These are phyloP conservation scores for Tetramorium bicarinatum DNA, from an alignment of 2,888 invertebrate species.

Conservation along the genomic window DNA sequence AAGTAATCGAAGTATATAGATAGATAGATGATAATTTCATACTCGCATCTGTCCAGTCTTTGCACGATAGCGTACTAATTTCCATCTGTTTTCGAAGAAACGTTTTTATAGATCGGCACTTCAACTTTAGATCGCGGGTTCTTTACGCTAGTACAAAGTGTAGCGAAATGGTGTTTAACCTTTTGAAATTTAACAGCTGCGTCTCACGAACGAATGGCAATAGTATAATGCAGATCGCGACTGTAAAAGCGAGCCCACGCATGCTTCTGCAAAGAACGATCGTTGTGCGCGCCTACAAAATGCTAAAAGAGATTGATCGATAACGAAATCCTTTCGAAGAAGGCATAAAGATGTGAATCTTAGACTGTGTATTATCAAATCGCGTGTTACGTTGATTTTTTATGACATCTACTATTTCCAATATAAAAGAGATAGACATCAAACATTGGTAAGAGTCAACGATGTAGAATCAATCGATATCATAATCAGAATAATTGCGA, in stretches of 20 bases:
- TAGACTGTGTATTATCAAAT: not conserved
- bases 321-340: slow-evolving; percentile 24
- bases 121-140: not conserved
- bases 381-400: not conserved
- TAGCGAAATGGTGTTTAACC: slow-evolving; percentile 28
- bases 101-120: not conserved
- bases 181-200: slow-evolving; percentile 24
- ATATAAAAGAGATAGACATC: not conserved
- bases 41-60: slow-evolving; percentile 17
- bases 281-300: slow-evolving; percentile 16
- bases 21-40: slow-evolving; percentile 42
- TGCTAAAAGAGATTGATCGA: slow-evolving; percentile 26
- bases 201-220: slow-evolving; percentile 17
- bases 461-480: not conserved
- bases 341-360: slow-evolving; percentile 27
- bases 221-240: slow-evolving; percentile 28
- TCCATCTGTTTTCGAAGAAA: slow-evolving; percentile 25
- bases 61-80: slow-evolving; percentile 29
- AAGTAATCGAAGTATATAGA: slow-evolving; percentile 39
- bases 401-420: not conserved
- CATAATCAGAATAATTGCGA: not conserved
- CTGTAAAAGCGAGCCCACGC: slow-evolving; percentile 23
- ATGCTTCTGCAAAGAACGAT: not conserved
- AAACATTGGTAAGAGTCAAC: not conserved
- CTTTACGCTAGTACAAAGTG: not conserved